Conservation (phyloP, 2,888 invertebrate species). For the Ditula angustiorana region DNA sequence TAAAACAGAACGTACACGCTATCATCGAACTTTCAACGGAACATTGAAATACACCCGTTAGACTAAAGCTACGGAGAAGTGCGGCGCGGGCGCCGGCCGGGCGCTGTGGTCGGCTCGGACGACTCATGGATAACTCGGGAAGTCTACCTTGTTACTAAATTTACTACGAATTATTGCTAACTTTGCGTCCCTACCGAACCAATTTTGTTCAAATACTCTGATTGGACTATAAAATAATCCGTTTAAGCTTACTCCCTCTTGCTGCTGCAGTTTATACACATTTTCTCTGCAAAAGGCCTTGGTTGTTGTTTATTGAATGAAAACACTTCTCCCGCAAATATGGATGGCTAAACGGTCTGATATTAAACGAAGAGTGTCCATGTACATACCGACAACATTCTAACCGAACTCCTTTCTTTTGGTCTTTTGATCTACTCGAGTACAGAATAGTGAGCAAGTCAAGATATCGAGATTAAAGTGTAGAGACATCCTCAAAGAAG, state of each 20-base stretch:
- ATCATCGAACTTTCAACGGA: conserved; percentile 75
- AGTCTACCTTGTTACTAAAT: conserved; percentile 61
- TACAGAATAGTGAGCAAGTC: conserved; percentile 73
- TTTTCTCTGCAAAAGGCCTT: background rate
- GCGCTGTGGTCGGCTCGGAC: conserved; percentile 50
- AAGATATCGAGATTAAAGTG: conserved; percentile 74
- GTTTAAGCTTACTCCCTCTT: conserved; percentile 31
- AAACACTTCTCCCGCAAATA: conserved; percentile 5
- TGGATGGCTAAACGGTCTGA: conserved; percentile 33
- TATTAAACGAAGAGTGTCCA: conserved; percentile 43
- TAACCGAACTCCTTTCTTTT: conserved; percentile 73
- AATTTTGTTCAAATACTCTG: conserved; percentile 38
- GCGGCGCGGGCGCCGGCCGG: conserved; percentile 83
- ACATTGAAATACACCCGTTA: conserved; percentile 67
- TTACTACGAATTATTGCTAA: conserved; percentile 73
- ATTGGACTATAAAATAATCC: conserved; percentile 24
- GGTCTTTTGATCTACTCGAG: conserved; percentile 80
- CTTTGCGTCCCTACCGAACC: conserved; percentile 64
- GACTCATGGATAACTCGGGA: conserved; percentile 60
- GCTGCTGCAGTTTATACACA: conserved; percentile 5
- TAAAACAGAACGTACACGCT: conserved; percentile 78
- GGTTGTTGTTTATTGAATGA: background rate
- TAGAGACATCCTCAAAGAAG: conserved; percentile 77
- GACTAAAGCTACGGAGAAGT: conserved; percentile 64
- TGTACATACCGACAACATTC: conserved; percentile 62